Evolutionary conservation across 2,888 invertebrate species (phyloP).

Genomic region (Oxycera nigricornis): DNA sequence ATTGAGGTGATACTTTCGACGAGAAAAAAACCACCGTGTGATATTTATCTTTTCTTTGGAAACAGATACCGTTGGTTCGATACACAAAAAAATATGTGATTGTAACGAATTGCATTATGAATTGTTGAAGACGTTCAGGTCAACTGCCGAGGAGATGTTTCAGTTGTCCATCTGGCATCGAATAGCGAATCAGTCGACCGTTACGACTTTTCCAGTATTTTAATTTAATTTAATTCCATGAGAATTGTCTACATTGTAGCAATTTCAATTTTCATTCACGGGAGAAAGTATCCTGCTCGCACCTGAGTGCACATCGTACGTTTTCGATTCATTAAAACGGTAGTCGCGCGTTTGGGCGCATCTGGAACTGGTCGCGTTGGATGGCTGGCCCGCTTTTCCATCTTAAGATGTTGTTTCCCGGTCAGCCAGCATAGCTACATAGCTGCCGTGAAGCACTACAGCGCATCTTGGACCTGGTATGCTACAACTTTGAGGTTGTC

Average conservation of each 20-base stretch:
- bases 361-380: not conserved
- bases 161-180: not conserved
- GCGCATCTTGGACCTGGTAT: not conserved
- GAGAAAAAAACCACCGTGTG: not conserved
- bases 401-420: constrained; percentile 3
- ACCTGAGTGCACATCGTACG: constrained; percentile 10
- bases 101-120: too few species aligned
- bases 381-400: not conserved
- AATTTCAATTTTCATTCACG: not conserved
- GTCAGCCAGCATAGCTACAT: not conserved
- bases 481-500: not conserved
- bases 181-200: not conserved
- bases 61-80: not conserved
- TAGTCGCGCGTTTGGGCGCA: constrained; percentile 12
- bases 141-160: not conserved
- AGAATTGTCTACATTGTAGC: not conserved
- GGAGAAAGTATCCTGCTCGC: constrained; percentile 18
- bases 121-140: too few species aligned
- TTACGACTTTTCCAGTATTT: not conserved
- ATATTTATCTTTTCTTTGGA: not conserved
- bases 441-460: not conserved
- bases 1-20: not conserved
- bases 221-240: constrained; percentile 7
- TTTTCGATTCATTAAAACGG: constrained; percentile 32
- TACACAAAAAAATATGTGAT: too few species aligned